Evolutionary conservation across 1,140 invertebrate genomes (phyloP).

Genomic region (Nymphalis io): DNA sequence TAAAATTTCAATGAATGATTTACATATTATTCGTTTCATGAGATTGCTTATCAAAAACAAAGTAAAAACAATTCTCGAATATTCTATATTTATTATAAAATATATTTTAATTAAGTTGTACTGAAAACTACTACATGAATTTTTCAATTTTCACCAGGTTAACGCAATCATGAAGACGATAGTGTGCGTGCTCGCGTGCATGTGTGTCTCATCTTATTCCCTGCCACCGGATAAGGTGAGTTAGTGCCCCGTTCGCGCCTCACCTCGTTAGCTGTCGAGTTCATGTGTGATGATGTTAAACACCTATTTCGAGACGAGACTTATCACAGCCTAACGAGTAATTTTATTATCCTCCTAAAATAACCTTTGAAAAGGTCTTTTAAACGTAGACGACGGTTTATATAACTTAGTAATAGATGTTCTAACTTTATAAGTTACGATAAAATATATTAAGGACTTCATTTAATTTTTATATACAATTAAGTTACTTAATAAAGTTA

Average conservation of each 20-base stretch:
- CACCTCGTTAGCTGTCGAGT: constrained; percentile 35
- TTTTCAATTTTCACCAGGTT: constrained; percentile 15
- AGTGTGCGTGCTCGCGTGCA: constrained; percentile 33
- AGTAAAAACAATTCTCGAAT: too few relatives aligned
- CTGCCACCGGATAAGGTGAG: constrained; percentile 70
- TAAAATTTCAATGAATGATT: too few relatives aligned
- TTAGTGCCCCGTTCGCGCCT: constrained; percentile 37
- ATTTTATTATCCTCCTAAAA: constrained; percentile 23
- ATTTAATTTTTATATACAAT: too few relatives aligned
- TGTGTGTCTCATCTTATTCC: constrained; percentile 46
- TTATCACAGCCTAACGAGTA: constrained; percentile 12
- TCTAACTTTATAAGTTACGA: not conserved
- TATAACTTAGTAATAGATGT: not conserved
- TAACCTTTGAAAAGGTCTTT: constrained; percentile 20
- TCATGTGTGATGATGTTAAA: constrained; percentile 25
- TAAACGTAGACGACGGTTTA: not conserved
- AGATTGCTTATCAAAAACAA: too few relatives aligned
- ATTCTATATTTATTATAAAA: too few relatives aligned
- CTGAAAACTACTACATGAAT: not conserved
- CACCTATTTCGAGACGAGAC: constrained; percentile 31
- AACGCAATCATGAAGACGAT: constrained; percentile 28
- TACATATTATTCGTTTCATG: too few relatives aligned
- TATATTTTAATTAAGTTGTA: too few relatives aligned
- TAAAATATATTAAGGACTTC: too few relatives aligned
- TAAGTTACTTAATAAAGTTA: too few relatives aligned